Evolutionary conservation across 2,113 vertebrate species (phyloP), one percentile per base, ranked within the genome.

Genomic region (Eudyptes chrysolophus): DNA sequence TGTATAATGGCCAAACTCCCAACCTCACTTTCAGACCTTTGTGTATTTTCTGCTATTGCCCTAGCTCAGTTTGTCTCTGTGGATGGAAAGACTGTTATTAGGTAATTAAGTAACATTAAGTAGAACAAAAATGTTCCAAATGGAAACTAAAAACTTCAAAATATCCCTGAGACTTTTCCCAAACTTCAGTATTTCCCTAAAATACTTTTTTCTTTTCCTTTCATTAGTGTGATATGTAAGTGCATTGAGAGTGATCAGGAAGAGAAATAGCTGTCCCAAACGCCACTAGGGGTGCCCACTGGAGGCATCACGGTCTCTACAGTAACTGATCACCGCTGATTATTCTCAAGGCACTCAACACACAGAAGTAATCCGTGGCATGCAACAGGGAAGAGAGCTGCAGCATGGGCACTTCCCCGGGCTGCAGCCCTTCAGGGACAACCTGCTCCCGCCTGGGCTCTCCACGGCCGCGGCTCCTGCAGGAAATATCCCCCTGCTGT

Each of bases 221-320:
- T 82, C 19, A 29, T 71, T 93, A 26, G 10, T 40, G 25, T 60
- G 30, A 27, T n/a, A 46, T 21, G 4, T 29, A 32, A 61, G 30
- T 48, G 40, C 36, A 29, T 49, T 49, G 34, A 52, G 40, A 61
- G 14, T 46, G 42, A 84, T 60, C 20, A 66, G 38, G 20, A 60
- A 71, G 58, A 61, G 46, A 61, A 78, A 84, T 40, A 46, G 21
- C 66, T 61, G 30, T 42, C 7, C 15, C 65, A 60, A 9, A 54
- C 1, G 0, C n/a, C 46, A 30, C 16, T 5, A 9, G 18, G 18
- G 3, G 1, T 32, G 13, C 40, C 57, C 48, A 26, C 38, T n/a
- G 40, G 32, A 42, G n/a, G 38, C n/a, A 52, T 61, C 17, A 38
- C 0, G 0, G 20, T 55, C n/a, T 58, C 64, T 76, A 2, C 13